Evolutionary conservation across 2,113 vertebrate species (phyloP).

Genomic region (Rissa tridactyla): DNA sequence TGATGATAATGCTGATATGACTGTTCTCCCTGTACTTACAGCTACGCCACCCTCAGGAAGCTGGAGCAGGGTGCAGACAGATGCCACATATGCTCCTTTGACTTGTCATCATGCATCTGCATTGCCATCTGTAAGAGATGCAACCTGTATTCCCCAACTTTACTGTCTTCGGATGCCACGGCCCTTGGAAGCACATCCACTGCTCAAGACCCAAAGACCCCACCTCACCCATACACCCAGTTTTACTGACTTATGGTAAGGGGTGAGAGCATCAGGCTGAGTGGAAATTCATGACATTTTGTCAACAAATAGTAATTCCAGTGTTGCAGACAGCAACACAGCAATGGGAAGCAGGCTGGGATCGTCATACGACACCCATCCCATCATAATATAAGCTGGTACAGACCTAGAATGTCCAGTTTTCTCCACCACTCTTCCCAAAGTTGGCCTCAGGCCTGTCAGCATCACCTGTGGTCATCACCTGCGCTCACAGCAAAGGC

Average conservation of each 20-base stretch:
- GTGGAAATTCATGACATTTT: not conserved
- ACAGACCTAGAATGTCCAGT: not conserved
- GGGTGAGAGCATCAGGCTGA: not conserved
- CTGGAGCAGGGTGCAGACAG: not conserved
- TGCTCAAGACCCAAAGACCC: not conserved
- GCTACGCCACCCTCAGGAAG: not conserved
- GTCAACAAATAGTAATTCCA: rapidly evolving
- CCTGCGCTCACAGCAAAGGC: not conserved
- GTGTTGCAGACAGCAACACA: not conserved
- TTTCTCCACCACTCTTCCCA: not conserved
- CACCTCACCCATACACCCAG: not conserved
- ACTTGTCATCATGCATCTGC: not conserved
- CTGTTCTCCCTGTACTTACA: no score
- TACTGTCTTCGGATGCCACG: rapidly evolving
- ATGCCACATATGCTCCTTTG: not conserved
- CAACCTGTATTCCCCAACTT: not conserved
- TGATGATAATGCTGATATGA: not conserved
- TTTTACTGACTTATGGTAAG: not conserved
- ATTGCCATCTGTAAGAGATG: not conserved
- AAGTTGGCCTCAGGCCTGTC: not conserved
- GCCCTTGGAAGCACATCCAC: not conserved
- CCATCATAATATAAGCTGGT: not conserved
- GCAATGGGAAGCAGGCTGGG: not conserved
- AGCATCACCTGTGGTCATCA: not conserved
- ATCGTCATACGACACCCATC: no score